Percentiles rank a stretch among this genome's conserved stretches.
These are phyloP conservation scores for Heterotis niloticus DNA, from an alignment of 2,113 vertebrate genomes.

Conservation along the genomic window DNA sequence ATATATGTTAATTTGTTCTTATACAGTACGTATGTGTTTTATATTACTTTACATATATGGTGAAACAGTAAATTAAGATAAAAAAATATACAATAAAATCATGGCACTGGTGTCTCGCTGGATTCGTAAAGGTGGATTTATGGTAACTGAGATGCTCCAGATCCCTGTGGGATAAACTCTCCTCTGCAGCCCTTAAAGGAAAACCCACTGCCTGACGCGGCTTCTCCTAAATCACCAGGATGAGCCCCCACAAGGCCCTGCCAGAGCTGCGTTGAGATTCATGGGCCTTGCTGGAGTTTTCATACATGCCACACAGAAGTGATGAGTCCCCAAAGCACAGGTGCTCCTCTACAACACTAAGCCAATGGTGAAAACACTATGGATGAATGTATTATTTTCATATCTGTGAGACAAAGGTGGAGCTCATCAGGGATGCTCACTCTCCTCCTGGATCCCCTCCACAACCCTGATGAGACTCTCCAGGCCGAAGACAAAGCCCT, in stretches of 20 bases:
- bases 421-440: conserved; percentile 60
- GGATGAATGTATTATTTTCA: neutral
- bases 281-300: neutral
- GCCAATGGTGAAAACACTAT: neutral
- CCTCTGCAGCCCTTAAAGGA: neutral
- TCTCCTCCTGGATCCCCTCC: conserved; percentile 83
- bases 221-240: neutral
- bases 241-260: neutral
- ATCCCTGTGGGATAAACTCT: neutral
- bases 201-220: neutral
- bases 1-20: too few species aligned
- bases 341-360: neutral
- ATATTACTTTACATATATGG: too few species aligned
- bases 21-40: too few species aligned
- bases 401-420: too few species aligned
- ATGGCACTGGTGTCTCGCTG: too few species aligned
- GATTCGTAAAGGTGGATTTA: too few species aligned
- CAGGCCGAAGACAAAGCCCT: conserved; percentile 88
- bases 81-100: too few species aligned
- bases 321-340: neutral
- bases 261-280: neutral
- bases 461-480: conserved; percentile 89
- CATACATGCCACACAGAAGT: neutral
- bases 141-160: neutral
- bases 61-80: too few species aligned